Percentiles rank a stretch among this genome's conserved stretches.
Evolutionary conservation across 2,113 vertebrate genomes (phyloP).

Genomic region (Astur gentilis): DNA sequence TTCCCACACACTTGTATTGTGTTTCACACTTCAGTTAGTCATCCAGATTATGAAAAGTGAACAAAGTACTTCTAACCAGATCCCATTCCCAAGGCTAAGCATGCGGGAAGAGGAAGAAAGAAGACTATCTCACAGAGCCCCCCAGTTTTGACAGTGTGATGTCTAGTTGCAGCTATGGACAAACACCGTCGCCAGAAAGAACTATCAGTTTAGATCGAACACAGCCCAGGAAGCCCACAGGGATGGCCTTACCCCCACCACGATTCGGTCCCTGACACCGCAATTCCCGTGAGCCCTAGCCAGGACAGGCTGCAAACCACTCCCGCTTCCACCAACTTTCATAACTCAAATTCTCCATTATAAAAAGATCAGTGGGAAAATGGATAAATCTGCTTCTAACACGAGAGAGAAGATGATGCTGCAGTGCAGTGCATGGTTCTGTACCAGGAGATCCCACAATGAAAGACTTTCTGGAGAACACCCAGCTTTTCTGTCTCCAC

Average conservation of each 20-base stretch:
- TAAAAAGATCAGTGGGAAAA: neutral
- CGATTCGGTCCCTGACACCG: accelerated
- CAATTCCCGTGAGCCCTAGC: accelerated
- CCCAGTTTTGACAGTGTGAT: neutral
- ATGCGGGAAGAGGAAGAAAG: neutral
- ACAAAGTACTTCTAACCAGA: neutral
- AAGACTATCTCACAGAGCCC: neutral
- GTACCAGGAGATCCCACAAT: neutral
- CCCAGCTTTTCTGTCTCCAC: neutral
- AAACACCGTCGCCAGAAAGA: neutral
- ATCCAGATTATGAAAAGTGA: neutral
- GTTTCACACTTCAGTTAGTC: constrained; percentile 27
- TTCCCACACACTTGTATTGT: constrained; percentile 60
- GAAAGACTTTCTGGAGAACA: neutral
- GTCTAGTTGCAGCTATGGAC: neutral
- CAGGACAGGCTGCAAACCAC: neutral
- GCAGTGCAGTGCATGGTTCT: neutral
- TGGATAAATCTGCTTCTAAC: neutral
- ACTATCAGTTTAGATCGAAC: neutral
- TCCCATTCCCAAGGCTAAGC: neutral
- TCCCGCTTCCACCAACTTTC: neutral
- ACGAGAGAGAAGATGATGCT: neutral
- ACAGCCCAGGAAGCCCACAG: neutral
- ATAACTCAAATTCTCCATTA: neutral
- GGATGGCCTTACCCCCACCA: neutral